These are phyloP conservation scores for Neodon shergylaensis DNA, from an alignment of 2,113 vertebrate genomes.

Conservation along the genomic window DNA sequence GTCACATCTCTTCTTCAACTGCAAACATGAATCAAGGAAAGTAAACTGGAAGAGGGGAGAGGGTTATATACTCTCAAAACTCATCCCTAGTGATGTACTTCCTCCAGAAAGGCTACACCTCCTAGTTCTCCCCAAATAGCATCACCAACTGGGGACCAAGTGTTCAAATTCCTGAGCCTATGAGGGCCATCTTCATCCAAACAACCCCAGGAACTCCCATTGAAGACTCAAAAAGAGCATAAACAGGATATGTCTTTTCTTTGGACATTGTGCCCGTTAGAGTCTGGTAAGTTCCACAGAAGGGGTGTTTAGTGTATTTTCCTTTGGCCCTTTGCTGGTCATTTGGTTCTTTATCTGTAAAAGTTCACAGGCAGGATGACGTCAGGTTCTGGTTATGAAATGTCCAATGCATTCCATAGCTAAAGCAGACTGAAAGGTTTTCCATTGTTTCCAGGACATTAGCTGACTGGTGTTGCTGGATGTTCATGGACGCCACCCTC, in stretches of 20 bases:
- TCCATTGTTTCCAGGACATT: slow-evolving; percentile 39
- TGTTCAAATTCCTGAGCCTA: not conserved
- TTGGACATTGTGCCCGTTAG: slow-evolving; percentile 54
- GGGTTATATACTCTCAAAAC: not conserved
- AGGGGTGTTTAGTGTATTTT: slow-evolving; percentile 48
- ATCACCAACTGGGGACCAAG: not conserved
- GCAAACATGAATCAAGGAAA: not conserved
- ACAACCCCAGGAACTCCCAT: not conserved
- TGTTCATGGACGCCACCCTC: slow-evolving; percentile 7
- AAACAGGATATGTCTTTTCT: slow-evolving; percentile 1
- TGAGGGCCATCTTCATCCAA: not conserved
- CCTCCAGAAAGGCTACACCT: not conserved
- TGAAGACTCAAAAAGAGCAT: not conserved
- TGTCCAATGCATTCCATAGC: not conserved
- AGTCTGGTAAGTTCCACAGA: slow-evolving; percentile 62
- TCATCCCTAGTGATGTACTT: not conserved
- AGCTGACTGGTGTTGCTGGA: slow-evolving; percentile 8
- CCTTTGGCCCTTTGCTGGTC: slow-evolving; percentile 40
- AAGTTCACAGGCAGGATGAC: slow-evolving; percentile 22
- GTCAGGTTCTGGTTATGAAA: slow-evolving; percentile 16
- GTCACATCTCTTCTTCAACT: not conserved
- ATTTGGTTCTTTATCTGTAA: slow-evolving; percentile 63
- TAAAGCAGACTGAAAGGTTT: not conserved
- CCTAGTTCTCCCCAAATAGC: not conserved
- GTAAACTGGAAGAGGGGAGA: not conserved